A percentile compares a stretch with the other conserved stretches of the same genome.
These are phyloP conservation scores for Cryptomyrus ogoouensis DNA, from an alignment of 2,113 vertebrate genomes.

Conservation along the genomic window DNA sequence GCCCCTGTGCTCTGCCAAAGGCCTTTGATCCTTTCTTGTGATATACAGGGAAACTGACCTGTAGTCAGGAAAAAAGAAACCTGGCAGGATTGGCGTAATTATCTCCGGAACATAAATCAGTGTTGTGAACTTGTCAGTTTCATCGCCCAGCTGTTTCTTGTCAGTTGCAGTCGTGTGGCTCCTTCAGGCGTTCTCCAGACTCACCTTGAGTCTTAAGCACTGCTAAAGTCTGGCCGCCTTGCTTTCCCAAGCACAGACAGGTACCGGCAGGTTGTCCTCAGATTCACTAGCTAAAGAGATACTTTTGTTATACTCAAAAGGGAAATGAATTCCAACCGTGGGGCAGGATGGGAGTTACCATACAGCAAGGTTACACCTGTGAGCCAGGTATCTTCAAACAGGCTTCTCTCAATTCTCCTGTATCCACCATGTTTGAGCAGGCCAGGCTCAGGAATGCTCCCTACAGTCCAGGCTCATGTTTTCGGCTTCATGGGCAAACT, in stretches of 20 bases:
- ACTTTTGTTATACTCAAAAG: neutral
- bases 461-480: neutral
- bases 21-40: neutral
- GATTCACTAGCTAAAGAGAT: neutral
- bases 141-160: neutral
- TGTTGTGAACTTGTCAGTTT: neutral
- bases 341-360: neutral
- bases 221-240: neutral
- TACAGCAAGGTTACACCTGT: neutral
- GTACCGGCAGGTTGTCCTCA: neutral
- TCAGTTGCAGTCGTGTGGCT: neutral
- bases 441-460: neutral
- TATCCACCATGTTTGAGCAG: neutral
- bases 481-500: neutral
- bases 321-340: neutral
- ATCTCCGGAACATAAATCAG: neutral
- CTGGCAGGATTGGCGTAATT: neutral
- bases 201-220: neutral
- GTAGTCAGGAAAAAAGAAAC: neutral
- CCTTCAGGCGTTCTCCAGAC: neutral
- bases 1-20: neutral
- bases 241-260: neutral
- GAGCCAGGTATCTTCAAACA: neutral
- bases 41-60: neutral
- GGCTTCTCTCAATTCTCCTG: neutral